Evolutionary conservation across 2,888 invertebrate genomes (phyloP).

Genomic region (Podotricha telesiphe): DNA sequence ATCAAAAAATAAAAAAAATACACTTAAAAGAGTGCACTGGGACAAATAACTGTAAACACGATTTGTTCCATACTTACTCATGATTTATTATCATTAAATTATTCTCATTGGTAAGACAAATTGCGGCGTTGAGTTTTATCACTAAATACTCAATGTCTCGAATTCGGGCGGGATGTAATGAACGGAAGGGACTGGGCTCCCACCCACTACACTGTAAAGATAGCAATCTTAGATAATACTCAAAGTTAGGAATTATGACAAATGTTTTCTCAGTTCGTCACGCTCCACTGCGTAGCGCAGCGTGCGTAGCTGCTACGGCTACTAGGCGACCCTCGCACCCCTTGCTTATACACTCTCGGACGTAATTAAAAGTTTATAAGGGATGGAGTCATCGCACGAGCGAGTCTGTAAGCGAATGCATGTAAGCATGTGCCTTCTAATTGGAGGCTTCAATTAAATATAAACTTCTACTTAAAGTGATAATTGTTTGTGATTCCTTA

Average conservation of each 20-base stretch:
- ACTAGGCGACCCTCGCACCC: constrained; percentile 16
- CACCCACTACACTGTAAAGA: too few relatives aligned
- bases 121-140: too few relatives aligned
- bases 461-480: constrained; percentile 8
- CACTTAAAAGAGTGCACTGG: too few relatives aligned
- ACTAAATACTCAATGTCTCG: too few relatives aligned
- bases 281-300: constrained; percentile 23
- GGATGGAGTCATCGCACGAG: constrained; percentile 56
- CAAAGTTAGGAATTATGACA: neutral
- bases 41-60: too few relatives aligned
- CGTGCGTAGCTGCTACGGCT: constrained; percentile 31
- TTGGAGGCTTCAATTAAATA: constrained; percentile 53
- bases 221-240: neutral
- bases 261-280: constrained; percentile 10
- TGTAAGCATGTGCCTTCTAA: constrained; percentile 58
- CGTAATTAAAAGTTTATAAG: constrained; percentile 66
- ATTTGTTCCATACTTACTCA: too few relatives aligned
- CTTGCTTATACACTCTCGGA: constrained; percentile 34
- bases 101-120: too few relatives aligned
- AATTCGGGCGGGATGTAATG: too few relatives aligned
- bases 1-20: too few relatives aligned
- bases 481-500: neutral
- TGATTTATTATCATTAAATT: too few relatives aligned
- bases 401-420: constrained; percentile 58
- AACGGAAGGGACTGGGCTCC: too few relatives aligned